These are phyloP conservation scores for Lycaon pictus DNA, from an alignment of 2,113 vertebrate species.

Conservation along the genomic window DNA sequence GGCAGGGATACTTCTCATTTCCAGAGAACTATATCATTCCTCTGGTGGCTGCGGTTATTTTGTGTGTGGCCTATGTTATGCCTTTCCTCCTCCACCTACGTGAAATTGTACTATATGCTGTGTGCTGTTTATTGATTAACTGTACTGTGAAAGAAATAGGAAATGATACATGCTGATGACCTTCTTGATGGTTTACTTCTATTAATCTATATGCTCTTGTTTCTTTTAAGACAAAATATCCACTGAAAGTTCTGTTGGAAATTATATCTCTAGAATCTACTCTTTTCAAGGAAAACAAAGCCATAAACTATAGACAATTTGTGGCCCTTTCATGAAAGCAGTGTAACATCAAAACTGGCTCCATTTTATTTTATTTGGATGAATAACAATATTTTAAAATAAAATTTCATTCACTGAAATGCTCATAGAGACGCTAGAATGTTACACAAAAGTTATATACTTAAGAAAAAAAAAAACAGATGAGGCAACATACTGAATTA, in stretches of 20 bases:
- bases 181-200: background rate
- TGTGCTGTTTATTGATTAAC: constrained; percentile 36
- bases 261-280: constrained; percentile 20
- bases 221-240: constrained; percentile 40
- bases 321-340: background rate
- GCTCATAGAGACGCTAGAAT: background rate
- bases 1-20: background rate
- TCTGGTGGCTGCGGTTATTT: constrained; percentile 52
- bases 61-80: constrained; percentile 13
- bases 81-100: background rate
- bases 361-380: constrained; percentile 44
- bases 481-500: background rate
- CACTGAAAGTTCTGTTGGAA: background rate
- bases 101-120: background rate
- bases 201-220: background rate
- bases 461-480: background rate
- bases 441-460: background rate
- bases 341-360: background rate
- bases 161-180: constrained; percentile 57
- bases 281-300: constrained; percentile 51
- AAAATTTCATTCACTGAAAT: constrained; percentile 1
- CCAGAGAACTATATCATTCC: constrained; percentile 20
- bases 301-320: background rate
- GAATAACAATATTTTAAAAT: constrained; percentile 52
- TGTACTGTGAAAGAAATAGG: background rate